A percentile compares a stretch with the other conserved stretches of the same genome.
These are phyloP conservation scores for Murina feae DNA, from an alignment of 2,113 vertebrate genomes.

Conservation along the genomic window DNA sequence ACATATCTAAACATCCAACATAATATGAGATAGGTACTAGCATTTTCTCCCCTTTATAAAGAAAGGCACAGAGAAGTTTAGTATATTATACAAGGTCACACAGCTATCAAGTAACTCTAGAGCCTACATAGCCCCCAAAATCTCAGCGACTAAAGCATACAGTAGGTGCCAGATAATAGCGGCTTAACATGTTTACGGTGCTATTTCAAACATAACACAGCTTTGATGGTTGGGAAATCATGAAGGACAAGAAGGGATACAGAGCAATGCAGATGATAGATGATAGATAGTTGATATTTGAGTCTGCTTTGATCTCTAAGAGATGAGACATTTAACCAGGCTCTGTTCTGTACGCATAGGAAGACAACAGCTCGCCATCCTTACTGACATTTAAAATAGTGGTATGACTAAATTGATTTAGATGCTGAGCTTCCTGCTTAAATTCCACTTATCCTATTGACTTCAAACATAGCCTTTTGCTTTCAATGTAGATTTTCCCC, in stretches of 20 bases:
- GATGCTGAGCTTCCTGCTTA: slow-evolving; percentile 68
- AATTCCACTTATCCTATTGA: slow-evolving; percentile 67
- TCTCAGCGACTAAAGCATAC: background rate
- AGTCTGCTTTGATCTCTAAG: slow-evolving; percentile 77
- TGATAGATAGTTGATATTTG: slow-evolving; percentile 62
- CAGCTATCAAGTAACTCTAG: background rate
- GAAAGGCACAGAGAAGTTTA: background rate
- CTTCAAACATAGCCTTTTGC: slow-evolving; percentile 67
- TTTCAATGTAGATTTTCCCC: slow-evolving; percentile 74
- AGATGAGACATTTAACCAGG: slow-evolving; percentile 70
- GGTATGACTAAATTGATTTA: slow-evolving; percentile 75
- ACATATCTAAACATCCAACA: background rate
- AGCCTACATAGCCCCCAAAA: background rate
- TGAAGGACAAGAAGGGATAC: slow-evolving; percentile 41
- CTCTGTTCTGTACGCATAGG: slow-evolving; percentile 70
- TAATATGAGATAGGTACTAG: too few relatives aligned
- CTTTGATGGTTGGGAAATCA: slow-evolving; percentile 51
- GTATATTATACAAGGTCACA: background rate
- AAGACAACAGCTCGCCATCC: slow-evolving; percentile 74
- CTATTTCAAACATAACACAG: background rate
- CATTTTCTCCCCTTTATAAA: background rate
- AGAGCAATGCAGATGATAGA: slow-evolving; percentile 51
- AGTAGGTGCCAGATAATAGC: background rate
- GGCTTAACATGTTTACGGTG: background rate
- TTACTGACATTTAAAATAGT: slow-evolving; percentile 73